Percentiles rank a stretch among this genome's conserved stretches.
These are phyloP conservation scores for Taeniopygia guttata DNA, from an alignment of 2,797 vertebrate genomes.

Conservation along the genomic window DNA sequence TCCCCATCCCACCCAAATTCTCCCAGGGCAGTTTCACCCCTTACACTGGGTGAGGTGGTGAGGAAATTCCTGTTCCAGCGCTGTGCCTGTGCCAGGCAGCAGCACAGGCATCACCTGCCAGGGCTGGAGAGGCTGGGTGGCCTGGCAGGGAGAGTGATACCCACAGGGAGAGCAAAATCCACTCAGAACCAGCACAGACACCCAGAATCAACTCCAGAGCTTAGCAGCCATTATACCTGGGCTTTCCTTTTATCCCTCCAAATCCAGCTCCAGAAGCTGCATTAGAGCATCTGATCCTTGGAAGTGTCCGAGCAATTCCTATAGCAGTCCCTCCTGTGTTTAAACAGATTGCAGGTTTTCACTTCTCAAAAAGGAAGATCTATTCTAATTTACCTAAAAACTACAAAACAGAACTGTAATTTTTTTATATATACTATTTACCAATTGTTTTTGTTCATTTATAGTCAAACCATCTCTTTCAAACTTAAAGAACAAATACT, in stretches of 20 bases:
- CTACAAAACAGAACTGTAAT: background rate
- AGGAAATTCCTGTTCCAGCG: background rate
- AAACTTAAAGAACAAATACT: background rate
- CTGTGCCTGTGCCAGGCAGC: background rate
- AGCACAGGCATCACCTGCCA: background rate
- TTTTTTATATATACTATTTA: background rate
- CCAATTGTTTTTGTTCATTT: background rate
- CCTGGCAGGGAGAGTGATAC: too few species aligned
- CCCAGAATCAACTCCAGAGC: background rate
- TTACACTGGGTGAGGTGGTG: fast-evolving
- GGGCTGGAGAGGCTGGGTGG: background rate
- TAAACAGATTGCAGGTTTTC: background rate
- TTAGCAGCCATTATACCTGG: background rate
- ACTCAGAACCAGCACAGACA: background rate
- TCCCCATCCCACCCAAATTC: background rate
- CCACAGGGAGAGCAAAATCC: background rate
- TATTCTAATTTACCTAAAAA: background rate
- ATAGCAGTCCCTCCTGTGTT: background rate
- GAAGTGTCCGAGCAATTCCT: background rate
- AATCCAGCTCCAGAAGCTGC: background rate
- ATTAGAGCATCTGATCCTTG: background rate
- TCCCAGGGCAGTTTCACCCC: background rate
- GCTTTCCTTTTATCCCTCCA: background rate
- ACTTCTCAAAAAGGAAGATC: background rate
- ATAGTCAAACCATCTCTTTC: background rate